A percentile compares a stretch with the other conserved stretches of the same genome.
phyloP scores from a whole-genome alignment of 1,140 invertebrate species.

The Hylaeus anthracinus region DNA sequence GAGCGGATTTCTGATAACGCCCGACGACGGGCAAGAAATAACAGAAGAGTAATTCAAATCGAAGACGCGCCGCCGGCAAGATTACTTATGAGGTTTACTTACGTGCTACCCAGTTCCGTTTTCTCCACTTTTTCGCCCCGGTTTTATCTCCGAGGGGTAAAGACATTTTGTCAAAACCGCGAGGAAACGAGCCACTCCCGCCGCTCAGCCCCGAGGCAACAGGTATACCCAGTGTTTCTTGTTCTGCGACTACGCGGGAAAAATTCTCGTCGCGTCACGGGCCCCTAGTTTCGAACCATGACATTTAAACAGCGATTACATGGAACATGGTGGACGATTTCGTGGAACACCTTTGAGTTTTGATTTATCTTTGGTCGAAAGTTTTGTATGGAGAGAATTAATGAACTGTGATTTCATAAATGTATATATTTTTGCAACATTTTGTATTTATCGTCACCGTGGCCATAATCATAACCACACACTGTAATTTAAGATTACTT shows the following conservation, averaged over 20 bases:
- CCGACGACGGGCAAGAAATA: slow-evolving; percentile 66
- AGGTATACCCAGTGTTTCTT: slow-evolving; percentile 31
- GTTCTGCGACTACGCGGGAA: neutral
- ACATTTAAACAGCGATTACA: neutral
- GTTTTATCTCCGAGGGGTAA: neutral
- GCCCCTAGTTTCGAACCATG: neutral
- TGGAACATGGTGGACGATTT: too few relatives aligned
- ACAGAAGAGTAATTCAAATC: slow-evolving; percentile 68
- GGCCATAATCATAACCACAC: too few relatives aligned
- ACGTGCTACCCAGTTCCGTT: slow-evolving; percentile 47
- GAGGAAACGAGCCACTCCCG: slow-evolving; percentile 11
- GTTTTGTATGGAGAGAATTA: too few relatives aligned
- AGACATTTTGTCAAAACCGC: slow-evolving; percentile 52
- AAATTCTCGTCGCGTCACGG: neutral
- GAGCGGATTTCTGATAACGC: slow-evolving; percentile 69
- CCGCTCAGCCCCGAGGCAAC: slow-evolving; percentile 10
- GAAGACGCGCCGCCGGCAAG: slow-evolving; percentile 64
- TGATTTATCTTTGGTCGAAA: too few relatives aligned
- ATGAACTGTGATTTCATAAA: too few relatives aligned
- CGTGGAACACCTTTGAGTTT: too few relatives aligned
- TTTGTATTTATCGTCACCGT: too few relatives aligned
- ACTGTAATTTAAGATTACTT: too few relatives aligned
- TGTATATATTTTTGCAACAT: too few relatives aligned
- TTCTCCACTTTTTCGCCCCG: neutral
- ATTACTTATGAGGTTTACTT: slow-evolving; percentile 70